Base-by-base conservation (phyloP, 2,888 invertebrate species). In the Mimas tiliae region DNA sequence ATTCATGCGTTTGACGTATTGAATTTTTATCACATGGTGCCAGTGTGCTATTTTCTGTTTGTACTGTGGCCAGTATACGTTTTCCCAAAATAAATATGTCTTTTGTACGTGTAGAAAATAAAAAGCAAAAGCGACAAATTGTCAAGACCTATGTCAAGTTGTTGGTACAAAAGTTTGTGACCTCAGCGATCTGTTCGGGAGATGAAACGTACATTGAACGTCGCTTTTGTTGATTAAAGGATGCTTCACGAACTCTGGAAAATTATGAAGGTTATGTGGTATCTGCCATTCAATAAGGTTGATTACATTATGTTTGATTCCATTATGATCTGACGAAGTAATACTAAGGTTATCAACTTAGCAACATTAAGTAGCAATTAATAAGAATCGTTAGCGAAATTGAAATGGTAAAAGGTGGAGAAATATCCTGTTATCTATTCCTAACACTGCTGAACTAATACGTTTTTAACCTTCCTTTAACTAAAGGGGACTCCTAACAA, bases 1-100 rank as follows among this genome's bases (percentile, higher is more conserved):
- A 58, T 58, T 58, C 58, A 58, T 58, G 58, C 58, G 42, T 42
- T 38, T 42, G 38, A 42, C 58, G 12, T 58, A 58, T 55, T 55
- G 55, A 55, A 55, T 58, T 58, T 58, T 58, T 58, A 58, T 58
- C 58, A 58, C 19, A 42, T 19, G 42, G 6, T 19, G 16, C 58
- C 58, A 58, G 38, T 58, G 33, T 55, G 38, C 58, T 42, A 38
- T 58, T 58, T 19, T 58, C 38, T 53, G 34, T 53, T 34, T 33
- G 34, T 42, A 38, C 19, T 58, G 38, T 19, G 58, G 42, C 16
- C 16, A 42, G 11, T 42, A 19, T 42, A 19, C 38, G 38, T 38
- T 34, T 16, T 55, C 34, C 11, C 38, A 34, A 55, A 34, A 55
- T 16, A 55, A 38, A 55, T 55, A 16, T 38, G 38, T 38, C 33